Conservation (phyloP, 2,797 vertebrate genomes). For the Anabacerthia variegaticeps region DNA sequence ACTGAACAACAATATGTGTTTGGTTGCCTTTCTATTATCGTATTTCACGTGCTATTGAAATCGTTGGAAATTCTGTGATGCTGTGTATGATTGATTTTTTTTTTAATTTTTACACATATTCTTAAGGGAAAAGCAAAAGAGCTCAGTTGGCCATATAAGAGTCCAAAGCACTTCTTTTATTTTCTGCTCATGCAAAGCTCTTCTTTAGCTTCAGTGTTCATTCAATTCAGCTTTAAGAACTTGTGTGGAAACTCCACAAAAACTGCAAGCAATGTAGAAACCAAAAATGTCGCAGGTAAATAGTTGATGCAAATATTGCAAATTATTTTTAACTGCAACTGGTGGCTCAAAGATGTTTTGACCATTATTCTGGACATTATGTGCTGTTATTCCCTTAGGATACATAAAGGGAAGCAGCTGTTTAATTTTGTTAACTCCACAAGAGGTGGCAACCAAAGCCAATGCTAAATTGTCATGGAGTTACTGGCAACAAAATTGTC, state of each 20-base stretch:
- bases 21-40: background rate
- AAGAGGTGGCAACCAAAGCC: background rate
- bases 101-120: background rate
- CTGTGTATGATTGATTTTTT: background rate
- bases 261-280: background rate
- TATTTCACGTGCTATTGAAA: background rate
- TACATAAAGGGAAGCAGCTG: background rate
- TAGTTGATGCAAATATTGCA: background rate
- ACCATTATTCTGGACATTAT: background rate
- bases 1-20: background rate
- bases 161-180: background rate
- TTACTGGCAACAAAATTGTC: background rate
- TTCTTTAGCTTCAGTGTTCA: background rate
- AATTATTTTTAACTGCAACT: background rate
- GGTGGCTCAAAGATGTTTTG: background rate
- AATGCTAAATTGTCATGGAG: background rate
- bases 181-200: background rate
- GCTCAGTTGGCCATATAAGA: background rate
- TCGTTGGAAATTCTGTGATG: background rate
- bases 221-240: background rate
- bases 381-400: background rate
- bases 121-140: background rate
- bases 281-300: fast-evolving
- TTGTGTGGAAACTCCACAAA: background rate
- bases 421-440: background rate